Evolutionary conservation across 2,113 vertebrate species (phyloP).

Genomic region (Cephalopterus ornatus): DNA sequence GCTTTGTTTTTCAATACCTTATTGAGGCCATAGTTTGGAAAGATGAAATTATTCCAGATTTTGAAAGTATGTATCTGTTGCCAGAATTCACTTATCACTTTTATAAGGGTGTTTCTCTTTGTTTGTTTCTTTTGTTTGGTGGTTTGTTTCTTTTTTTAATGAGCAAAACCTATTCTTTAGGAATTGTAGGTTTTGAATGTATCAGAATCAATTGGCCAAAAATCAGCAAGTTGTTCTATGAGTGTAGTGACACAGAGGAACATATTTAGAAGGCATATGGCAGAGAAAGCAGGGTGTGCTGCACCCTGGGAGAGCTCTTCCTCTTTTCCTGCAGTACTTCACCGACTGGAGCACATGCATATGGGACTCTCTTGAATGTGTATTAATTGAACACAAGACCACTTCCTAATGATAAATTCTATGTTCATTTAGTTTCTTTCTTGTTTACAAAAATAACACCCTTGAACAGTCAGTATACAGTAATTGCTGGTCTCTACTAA

Average conservation of each 20-base stretch:
- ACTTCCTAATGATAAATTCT: conserved; percentile 41
- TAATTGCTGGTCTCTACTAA: conserved; percentile 46
- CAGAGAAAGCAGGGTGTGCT: conserved; percentile 33
- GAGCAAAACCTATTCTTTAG: not conserved
- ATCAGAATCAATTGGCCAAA: not conserved
- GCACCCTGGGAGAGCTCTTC: conserved; percentile 31
- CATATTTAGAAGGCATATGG: conserved; percentile 64
- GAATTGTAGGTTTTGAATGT: not conserved
- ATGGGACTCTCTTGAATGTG: conserved; percentile 31
- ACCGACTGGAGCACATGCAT: conserved; percentile 13
- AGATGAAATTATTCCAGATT: not conserved
- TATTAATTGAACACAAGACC: conserved; percentile 24
- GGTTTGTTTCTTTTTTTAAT: not conserved
- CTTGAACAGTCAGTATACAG: conserved; percentile 44
- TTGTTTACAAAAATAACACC: conserved; percentile 33
- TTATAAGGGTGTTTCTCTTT: not conserved
- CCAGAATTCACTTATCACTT: not conserved
- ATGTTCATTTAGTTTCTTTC: conserved; percentile 42
- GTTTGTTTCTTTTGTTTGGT: not conserved
- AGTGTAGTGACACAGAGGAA: not conserved
- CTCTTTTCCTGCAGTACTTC: conserved; percentile 35
- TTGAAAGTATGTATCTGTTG: not conserved
- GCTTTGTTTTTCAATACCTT: not conserved
- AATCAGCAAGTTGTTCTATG: not conserved
- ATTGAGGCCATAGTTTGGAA: not conserved